phyloP scores from a whole-genome alignment of 2,797 vertebrate genomes.

The Octomys mimax region DNA sequence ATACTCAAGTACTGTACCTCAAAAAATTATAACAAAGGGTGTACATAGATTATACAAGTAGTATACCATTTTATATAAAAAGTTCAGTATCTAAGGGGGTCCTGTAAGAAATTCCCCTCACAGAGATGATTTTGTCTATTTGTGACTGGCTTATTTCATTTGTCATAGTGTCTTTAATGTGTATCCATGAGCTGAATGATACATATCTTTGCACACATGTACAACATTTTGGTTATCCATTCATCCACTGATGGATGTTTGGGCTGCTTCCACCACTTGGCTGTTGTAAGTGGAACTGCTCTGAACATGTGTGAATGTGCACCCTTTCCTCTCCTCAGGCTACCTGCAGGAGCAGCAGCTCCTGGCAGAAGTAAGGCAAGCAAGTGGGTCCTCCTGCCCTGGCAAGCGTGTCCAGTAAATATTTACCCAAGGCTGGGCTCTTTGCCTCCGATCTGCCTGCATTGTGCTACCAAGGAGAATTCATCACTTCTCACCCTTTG shows the following conservation, averaged over 20 bases:
- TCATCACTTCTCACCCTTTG: background rate
- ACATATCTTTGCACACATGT: background rate
- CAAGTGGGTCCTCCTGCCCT: background rate
- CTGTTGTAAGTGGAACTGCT: background rate
- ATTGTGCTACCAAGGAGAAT: background rate
- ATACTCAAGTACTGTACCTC: background rate
- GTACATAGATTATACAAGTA: background rate
- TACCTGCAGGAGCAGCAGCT: background rate
- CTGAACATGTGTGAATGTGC: background rate
- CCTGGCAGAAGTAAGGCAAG: background rate
- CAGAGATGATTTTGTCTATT: background rate
- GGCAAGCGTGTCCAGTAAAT: background rate
- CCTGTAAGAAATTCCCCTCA: background rate
- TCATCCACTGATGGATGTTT: fast-evolving
- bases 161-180: background rate
- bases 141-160: background rate
- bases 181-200: background rate
- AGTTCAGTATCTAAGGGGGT: background rate
- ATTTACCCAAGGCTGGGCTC: background rate
- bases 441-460: background rate
- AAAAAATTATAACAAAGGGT: background rate
- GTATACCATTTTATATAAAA: background rate
- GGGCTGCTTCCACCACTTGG: background rate
- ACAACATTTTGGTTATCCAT: background rate
- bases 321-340: background rate